A percentile compares a stretch with the other conserved stretches of the same genome.
Conservation (phyloP, 2,888 invertebrate species). For the Dinocampus coccinellae region DNA sequence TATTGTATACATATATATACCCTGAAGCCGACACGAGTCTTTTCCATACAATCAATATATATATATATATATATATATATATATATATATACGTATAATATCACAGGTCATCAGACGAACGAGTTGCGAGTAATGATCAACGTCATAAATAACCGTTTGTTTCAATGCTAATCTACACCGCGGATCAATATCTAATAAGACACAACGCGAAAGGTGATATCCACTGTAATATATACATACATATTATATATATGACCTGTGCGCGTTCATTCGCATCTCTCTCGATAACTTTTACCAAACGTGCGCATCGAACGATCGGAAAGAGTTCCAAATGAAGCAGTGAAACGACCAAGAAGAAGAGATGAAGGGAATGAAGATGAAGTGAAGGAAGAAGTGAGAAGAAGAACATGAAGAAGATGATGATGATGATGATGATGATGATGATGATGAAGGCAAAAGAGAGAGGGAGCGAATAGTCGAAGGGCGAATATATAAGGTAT, state of each 20-base stretch:
- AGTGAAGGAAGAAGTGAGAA: conserved; percentile 38
- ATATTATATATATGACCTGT: background rate
- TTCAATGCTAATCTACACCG: conserved; percentile 65
- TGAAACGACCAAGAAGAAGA: conserved; percentile 21
- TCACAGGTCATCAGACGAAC: conserved; percentile 60
- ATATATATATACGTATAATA: conserved; percentile 46
- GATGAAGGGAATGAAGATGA: conserved; percentile 27
- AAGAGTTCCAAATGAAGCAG: conserved; percentile 14
- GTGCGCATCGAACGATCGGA: background rate
- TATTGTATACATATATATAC: conserved; percentile 20
- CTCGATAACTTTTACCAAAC: background rate
- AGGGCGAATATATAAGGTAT: conserved; percentile 59
- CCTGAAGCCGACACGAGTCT: conserved; percentile 37
- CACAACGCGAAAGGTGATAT: conserved; percentile 48
- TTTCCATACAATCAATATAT: conserved; percentile 31
- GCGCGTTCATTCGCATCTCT: conserved; percentile 10
- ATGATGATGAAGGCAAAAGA: conserved; percentile 32
- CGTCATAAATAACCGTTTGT: conserved; percentile 67
- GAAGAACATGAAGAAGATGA: too few species aligned
- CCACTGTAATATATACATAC: conserved; percentile 10
- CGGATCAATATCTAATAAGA: conserved; percentile 67
- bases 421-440: conserved; percentile 33
- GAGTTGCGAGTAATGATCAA: conserved; percentile 60
- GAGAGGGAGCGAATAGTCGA: conserved; percentile 48
- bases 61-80: conserved; percentile 29